A percentile compares a stretch with the other conserved stretches of the same genome.
Evolutionary conservation across 2,888 invertebrate species (phyloP).

Genomic region (Epinotia brunnichana): DNA sequence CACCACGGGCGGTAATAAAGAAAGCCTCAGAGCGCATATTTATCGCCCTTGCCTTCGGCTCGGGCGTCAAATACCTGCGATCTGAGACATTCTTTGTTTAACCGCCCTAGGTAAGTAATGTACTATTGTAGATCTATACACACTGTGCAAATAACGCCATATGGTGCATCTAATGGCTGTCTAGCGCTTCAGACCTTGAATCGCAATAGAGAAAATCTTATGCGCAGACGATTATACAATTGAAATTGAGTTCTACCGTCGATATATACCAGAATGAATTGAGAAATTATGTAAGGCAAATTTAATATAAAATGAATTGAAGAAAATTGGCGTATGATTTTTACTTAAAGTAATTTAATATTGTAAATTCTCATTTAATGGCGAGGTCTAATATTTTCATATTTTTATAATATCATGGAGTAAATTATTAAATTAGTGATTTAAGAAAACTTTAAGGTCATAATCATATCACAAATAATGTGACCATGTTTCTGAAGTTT

Average conservation of each 20-base stretch:
- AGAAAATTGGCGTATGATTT: slow-evolving; percentile 58
- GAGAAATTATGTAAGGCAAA: too few relatives aligned
- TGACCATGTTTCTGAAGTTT: neutral
- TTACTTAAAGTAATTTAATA: slow-evolving; percentile 14
- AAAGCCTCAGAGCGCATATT: too few relatives aligned
- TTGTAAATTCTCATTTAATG: slow-evolving; percentile 27
- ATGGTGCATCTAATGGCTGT: slow-evolving; percentile 13
- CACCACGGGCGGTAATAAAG: too few relatives aligned
- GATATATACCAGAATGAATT: too few relatives aligned
- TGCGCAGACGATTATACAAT: slow-evolving; percentile 20
- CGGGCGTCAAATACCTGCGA: too few relatives aligned
- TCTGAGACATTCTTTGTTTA: too few relatives aligned
- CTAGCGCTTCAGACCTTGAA: slow-evolving; percentile 17
- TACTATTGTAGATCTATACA: slow-evolving; percentile 14
- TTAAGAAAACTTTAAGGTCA: neutral
- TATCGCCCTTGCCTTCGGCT: too few relatives aligned
- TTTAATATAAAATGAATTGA: slow-evolving; percentile 30
- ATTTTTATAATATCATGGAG: slow-evolving; percentile 14
- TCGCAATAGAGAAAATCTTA: slow-evolving; percentile 11
- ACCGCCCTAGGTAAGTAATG: too few relatives aligned
- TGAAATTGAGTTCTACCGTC: slow-evolving; percentile 8
- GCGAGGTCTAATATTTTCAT: slow-evolving; percentile 28
- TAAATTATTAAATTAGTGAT: slow-evolving; percentile 5
- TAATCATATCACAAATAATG: neutral
- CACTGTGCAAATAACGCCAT: slow-evolving; percentile 20